phyloP scores from a whole-genome alignment of 2,888 invertebrate species.

The Orchestes rusci region DNA sequence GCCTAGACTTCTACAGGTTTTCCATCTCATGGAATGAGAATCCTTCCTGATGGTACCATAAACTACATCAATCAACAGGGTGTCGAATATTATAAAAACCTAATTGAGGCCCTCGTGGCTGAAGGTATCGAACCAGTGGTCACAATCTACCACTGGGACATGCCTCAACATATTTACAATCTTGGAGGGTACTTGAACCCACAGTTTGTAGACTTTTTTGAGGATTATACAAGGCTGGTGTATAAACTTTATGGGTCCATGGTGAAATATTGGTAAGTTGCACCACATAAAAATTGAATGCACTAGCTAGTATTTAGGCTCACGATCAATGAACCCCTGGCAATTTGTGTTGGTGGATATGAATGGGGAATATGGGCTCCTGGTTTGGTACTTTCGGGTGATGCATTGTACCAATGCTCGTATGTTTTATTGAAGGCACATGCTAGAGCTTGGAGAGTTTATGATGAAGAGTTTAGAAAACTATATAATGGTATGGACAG shows the following conservation, averaged over 20 bases:
- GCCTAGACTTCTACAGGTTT: constrained; percentile 56
- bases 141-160: too few species aligned
- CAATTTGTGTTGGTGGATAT: background rate
- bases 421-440: too few species aligned
- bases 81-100: too few species aligned
- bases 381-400: too few species aligned
- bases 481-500: too few species aligned
- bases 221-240: constrained; percentile 49
- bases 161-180: constrained; percentile 44
- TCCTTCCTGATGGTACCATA: too few species aligned
- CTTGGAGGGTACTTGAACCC: constrained; percentile 51
- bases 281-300: background rate
- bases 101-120: constrained; percentile 10
- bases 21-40: constrained; percentile 12
- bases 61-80: too few species aligned
- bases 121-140: constrained; percentile 48
- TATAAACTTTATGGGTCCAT: constrained; percentile 45
- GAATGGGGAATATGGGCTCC: background rate
- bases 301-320: background rate
- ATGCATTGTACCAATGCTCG: too few species aligned
- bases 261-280: constrained; percentile 15
- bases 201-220: constrained; percentile 52
- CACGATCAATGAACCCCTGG: background rate
- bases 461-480: too few species aligned
- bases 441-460: too few species aligned